These are phyloP conservation scores for Melanotaenia duboulayi DNA, from an alignment of 2,113 vertebrate species.

Conservation along the genomic window DNA sequence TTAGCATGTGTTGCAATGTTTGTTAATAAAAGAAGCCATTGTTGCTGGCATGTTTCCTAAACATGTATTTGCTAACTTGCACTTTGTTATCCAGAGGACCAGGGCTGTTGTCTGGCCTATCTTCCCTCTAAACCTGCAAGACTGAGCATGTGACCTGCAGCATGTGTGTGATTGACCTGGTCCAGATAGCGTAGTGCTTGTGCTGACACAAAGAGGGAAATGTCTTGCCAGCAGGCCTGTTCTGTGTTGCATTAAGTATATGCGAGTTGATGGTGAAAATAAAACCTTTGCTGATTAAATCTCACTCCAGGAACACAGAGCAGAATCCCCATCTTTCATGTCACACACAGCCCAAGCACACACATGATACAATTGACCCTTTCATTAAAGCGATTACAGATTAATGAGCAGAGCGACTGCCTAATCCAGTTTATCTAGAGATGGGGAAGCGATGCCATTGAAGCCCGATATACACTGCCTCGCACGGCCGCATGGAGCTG, in stretches of 20 bases:
- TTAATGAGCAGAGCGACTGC: conserved; percentile 59
- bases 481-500: neutral
- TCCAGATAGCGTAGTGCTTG: conserved; percentile 33
- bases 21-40: neutral
- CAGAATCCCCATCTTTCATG: conserved; percentile 1
- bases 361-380: conserved; percentile 36
- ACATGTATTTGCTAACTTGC: conserved; percentile 26
- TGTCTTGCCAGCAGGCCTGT: neutral
- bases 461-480: conserved; percentile 2
- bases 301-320: neutral
- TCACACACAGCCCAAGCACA: conserved; percentile 6
- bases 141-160: conserved; percentile 39
- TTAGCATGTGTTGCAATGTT: neutral
- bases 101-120: conserved; percentile 4
- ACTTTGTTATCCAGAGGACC: conserved; percentile 37
- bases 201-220: conserved; percentile 19
- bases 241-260: neutral
- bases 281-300: conserved; percentile 2
- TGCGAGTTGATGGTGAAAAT: neutral
- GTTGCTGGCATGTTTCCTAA: conserved; percentile 9
- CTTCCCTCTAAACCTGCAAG: neutral
- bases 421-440: conserved; percentile 63
- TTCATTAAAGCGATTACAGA: conserved; percentile 69
- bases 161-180: neutral
- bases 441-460: conserved; percentile 35